These are phyloP conservation scores for Mystacornis crossleyi DNA, from an alignment of 2,113 vertebrate genomes.

Conservation along the genomic window DNA sequence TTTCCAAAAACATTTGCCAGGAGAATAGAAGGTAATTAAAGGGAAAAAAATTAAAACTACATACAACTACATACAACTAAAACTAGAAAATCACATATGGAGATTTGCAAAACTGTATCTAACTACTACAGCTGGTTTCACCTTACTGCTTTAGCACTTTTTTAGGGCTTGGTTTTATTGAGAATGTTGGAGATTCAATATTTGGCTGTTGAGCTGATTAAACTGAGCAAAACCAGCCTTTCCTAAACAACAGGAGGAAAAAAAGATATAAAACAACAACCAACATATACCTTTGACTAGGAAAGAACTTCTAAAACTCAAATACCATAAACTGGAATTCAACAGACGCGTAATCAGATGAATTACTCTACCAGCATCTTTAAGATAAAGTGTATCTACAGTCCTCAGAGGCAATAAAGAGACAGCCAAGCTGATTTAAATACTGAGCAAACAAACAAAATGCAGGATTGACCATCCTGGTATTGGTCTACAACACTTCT, in stretches of 20 bases:
- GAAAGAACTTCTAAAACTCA: background rate
- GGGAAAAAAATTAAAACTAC: background rate
- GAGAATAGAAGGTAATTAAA: background rate
- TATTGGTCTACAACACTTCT: background rate
- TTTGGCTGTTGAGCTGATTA: background rate
- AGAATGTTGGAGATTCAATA: background rate
- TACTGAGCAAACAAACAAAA: background rate
- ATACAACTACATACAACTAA: background rate
- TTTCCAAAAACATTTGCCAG: background rate
- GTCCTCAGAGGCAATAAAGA: background rate
- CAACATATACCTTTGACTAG: background rate
- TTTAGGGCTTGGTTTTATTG: background rate
- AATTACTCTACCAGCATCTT: background rate
- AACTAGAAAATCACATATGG: rapidly evolving
- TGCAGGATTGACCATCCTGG: background rate
- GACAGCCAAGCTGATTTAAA: background rate
- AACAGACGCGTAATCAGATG: background rate
- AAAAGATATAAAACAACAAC: background rate
- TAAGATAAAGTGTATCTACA: background rate
- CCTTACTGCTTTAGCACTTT: background rate
- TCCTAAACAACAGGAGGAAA: background rate
- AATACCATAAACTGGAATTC: background rate
- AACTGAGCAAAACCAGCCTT: background rate
- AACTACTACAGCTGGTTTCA: background rate
- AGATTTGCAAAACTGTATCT: background rate